A percentile compares a stretch with the other conserved stretches of the same genome.
Evolutionary conservation across 2,113 vertebrate genomes (phyloP).

Genomic region (Polyodon spathula): DNA sequence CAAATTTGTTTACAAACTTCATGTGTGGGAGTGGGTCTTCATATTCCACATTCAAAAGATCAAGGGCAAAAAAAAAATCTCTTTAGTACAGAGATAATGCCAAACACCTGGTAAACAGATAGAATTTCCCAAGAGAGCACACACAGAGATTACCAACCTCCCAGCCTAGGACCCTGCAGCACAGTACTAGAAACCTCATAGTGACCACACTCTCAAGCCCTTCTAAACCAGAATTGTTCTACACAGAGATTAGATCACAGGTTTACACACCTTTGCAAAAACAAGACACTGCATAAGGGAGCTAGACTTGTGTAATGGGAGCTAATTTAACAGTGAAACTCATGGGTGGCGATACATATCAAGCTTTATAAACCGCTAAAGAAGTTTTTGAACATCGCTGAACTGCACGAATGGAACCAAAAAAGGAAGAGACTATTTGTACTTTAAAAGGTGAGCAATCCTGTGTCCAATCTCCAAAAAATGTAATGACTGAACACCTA

Average conservation of each 20-base stretch:
- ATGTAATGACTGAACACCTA: constrained; percentile 1
- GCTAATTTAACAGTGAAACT: too few relatives aligned
- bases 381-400: too few relatives aligned
- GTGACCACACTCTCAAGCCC: constrained; percentile 1
- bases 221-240: constrained; percentile 17
- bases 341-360: too few relatives aligned
- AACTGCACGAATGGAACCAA: too few relatives aligned
- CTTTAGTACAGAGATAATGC: too few relatives aligned
- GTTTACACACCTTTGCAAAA: constrained; percentile 17
- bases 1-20: too few relatives aligned
- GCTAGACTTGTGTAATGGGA: background rate
- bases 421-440: background rate
- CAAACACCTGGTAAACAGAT: too few relatives aligned
- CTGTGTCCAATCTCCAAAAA: background rate
- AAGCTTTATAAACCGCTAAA: too few relatives aligned
- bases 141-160: background rate
- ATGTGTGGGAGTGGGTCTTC: too few relatives aligned
- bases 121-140: too few relatives aligned
- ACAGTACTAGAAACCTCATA: background rate
- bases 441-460: constrained; percentile 14
- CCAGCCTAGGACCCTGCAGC: constrained; percentile 1
- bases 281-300: background rate
- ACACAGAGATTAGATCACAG: constrained; percentile 3
- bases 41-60: too few relatives aligned
- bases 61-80: too few relatives aligned